These are phyloP conservation scores for Netelia inedita DNA, from an alignment of 2,888 invertebrate genomes.

Conservation along the genomic window DNA sequence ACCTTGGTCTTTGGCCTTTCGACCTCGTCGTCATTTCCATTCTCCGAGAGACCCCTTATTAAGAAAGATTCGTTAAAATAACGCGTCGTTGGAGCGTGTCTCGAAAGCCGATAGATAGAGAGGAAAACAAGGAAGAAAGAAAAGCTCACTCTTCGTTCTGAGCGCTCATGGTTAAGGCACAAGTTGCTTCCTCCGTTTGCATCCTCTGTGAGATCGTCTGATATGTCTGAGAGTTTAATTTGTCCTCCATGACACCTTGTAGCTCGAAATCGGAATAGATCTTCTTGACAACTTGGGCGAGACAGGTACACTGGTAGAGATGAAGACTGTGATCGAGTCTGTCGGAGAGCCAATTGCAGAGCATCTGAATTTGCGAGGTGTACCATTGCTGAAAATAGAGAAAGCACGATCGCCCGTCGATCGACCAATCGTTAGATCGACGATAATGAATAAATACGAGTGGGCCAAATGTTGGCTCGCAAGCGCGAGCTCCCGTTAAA, in stretches of 20 bases:
- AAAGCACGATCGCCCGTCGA: neutral
- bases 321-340: slow-evolving; percentile 97
- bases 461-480: too few relatives aligned
- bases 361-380: slow-evolving; percentile 95
- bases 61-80: neutral
- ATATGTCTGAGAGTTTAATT: slow-evolving; percentile 97
- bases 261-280: slow-evolving; percentile 99
- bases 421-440: too few relatives aligned
- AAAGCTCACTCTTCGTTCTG: slow-evolving; percentile 89
- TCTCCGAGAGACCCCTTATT: slow-evolving; percentile 83
- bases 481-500: too few relatives aligned
- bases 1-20: slow-evolving; percentile 87
- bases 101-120: neutral
- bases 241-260: slow-evolving; percentile 99
- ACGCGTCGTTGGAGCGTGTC: too few relatives aligned
- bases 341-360: slow-evolving; percentile 97
- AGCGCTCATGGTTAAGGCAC: slow-evolving; percentile 94
- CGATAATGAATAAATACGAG: too few relatives aligned
- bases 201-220: slow-evolving; percentile 96
- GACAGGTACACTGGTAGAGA: slow-evolving; percentile 98
- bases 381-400: slow-evolving; percentile 93
- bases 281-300: slow-evolving; percentile 99
- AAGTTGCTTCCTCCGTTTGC: slow-evolving; percentile 98
- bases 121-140: neutral
- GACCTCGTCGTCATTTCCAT: slow-evolving; percentile 88